Evolutionary conservation across 2,113 vertebrate species (phyloP).

Genomic region (Bubo scandiacus): DNA sequence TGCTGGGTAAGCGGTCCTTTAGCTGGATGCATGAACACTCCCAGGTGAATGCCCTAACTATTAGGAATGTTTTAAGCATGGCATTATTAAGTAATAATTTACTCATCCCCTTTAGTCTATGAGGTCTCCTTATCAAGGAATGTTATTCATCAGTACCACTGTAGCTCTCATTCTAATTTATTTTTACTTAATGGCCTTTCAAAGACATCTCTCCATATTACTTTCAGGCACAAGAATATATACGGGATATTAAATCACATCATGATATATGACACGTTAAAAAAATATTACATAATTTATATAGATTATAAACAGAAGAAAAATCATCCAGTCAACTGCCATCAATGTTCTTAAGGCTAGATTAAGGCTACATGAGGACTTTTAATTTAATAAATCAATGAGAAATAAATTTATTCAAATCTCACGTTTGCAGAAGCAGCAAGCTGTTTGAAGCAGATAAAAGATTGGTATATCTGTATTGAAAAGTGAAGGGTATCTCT

Average conservation of each 20-base stretch:
- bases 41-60: constrained; percentile 23
- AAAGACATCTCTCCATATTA: constrained; percentile 48
- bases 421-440: neutral
- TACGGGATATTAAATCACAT: constrained; percentile 48
- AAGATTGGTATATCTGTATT: neutral
- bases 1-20: neutral
- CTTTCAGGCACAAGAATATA: constrained; percentile 37
- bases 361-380: neutral
- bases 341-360: neutral
- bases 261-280: constrained; percentile 23
- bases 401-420: constrained; percentile 6
- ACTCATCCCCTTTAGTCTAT: constrained; percentile 9
- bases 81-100: constrained; percentile 54
- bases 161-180: constrained; percentile 42
- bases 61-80: constrained; percentile 36
- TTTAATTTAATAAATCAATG: constrained; percentile 23
- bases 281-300: constrained; percentile 55
- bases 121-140: neutral
- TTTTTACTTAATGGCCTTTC: constrained; percentile 55
- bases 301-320: constrained; percentile 28
- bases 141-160: constrained; percentile 43
- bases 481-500: neutral
- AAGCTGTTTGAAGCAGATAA: neutral
- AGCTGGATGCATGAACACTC: neutral
- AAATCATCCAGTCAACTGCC: constrained; percentile 9